Base-by-base conservation (phyloP, 1,140 invertebrate species). In the Drosophila mauritiana region DNA sequence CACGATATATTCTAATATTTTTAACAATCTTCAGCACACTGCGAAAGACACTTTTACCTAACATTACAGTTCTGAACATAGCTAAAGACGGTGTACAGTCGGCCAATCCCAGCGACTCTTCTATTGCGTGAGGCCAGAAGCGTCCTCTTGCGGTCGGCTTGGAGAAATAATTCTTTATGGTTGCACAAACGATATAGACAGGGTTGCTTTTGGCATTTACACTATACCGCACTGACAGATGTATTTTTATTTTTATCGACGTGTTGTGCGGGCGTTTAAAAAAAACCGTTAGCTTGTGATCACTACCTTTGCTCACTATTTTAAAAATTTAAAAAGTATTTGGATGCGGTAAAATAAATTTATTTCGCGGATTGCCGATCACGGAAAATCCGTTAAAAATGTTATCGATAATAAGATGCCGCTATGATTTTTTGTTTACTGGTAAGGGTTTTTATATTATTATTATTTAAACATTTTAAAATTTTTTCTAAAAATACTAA, bases 71-170 rank as follows among this genome's bases (percentile, higher is more conserved):
- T 76, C 62, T 64, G 61, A 75, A 68, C 74, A 70, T 73, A 67
- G 70, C 73, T 76, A 68, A 63, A 70, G 78, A 64, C 68, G 73
- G 70, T 75, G 84, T 89, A 89, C 84, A 84, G 83, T 85, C 78
- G 37, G 54, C 89, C 89, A 91, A 91, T 91, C 89, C 81, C 78
- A 91, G 75, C 48, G 27, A 40, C 11, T 57, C 65, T 91, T 91
- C 57, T 70, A 91, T 85, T 82, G 80, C 43, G 57, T 51, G 61
- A 25, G 64, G 80, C 13, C 57, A 67, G 61, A 61, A 68, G 84
- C 80, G 89, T 67, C 89, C 34, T 64, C 89, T 91, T 62, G 55
- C 65, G 81, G 54, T 80, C 84, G 85, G 64, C 37, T 75, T 43
- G 13, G 0, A 52, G 15, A 77, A 53, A 55, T 48, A 39, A 27